These are phyloP conservation scores for Mola mola DNA, from an alignment of 2,113 vertebrate genomes.

Conservation along the genomic window DNA sequence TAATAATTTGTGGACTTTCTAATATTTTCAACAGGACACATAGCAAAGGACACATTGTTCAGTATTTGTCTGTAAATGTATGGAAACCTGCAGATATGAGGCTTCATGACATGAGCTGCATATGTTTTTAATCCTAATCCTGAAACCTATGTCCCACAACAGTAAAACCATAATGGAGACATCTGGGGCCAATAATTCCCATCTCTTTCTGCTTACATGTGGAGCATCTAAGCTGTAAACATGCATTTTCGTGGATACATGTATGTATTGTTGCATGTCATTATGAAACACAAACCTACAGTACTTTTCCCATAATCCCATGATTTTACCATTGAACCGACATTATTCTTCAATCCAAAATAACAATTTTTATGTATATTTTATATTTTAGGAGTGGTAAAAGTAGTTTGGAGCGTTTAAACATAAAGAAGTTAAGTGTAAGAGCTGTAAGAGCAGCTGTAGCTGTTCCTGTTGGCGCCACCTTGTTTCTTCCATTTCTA, in stretches of 20 bases:
- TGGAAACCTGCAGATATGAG: background rate
- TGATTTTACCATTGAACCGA: no score
- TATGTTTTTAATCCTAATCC: slow-evolving; percentile 39
- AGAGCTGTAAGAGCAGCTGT: no score
- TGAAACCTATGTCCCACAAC: slow-evolving; percentile 28
- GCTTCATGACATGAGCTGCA: background rate
- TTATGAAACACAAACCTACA: background rate
- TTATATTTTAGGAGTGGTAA: no score
- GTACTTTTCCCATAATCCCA: background rate
- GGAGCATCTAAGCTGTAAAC: background rate
- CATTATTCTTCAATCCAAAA: no score
- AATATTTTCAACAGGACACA: background rate
- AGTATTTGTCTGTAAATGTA: no score
- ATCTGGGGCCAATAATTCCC: slow-evolving; percentile 39
- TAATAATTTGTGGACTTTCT: no score
- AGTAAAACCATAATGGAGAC: slow-evolving; percentile 46
- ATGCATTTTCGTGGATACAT: background rate
- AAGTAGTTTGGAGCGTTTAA: no score
- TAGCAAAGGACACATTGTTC: background rate
- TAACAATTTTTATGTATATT: no score
- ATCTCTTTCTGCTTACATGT: slow-evolving; percentile 28
- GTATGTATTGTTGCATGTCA: background rate
- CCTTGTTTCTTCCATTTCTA: no score
- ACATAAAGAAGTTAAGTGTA: no score
- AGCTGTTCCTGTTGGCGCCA: no score